Percentiles rank a stretch among this genome's conserved stretches.
These are phyloP conservation scores for Nycteola revayana DNA, from an alignment of 2,888 invertebrate genomes.

Conservation along the genomic window DNA sequence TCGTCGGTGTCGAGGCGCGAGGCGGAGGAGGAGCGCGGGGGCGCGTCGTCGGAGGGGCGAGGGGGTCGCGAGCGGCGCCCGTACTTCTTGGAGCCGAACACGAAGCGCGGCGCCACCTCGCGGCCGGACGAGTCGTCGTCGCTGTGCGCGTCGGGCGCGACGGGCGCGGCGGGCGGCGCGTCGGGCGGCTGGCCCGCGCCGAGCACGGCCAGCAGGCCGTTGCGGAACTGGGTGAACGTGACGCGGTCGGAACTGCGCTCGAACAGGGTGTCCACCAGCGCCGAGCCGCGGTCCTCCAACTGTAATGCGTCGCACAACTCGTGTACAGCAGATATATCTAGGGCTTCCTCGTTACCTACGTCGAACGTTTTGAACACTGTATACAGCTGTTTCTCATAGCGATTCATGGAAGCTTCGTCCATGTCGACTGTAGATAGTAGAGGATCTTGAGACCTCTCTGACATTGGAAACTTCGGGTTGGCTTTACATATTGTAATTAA, in stretches of 20 bases:
- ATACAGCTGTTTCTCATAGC: slow-evolving; percentile 91
- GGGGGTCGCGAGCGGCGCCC: slow-evolving; percentile 87
- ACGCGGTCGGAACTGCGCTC: slow-evolving; percentile 70
- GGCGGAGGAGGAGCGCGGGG: slow-evolving; percentile 56
- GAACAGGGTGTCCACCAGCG: slow-evolving; percentile 83
- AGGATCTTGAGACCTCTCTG: slow-evolving; percentile 8
- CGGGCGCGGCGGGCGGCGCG: slow-evolving; percentile 49
- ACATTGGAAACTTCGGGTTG: slow-evolving; percentile 3
- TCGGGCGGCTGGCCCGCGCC: slow-evolving; percentile 54
- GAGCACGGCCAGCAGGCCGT: slow-evolving; percentile 87
- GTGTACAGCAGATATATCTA: slow-evolving; percentile 85
- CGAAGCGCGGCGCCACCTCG: slow-evolving; percentile 87
- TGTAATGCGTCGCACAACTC: slow-evolving; percentile 89
- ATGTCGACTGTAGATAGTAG: slow-evolving; percentile 34
- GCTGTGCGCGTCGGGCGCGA: slow-evolving; percentile 42
- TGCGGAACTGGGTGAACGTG: slow-evolving; percentile 89
- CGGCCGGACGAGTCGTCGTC: slow-evolving; percentile 84
- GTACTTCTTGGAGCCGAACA: slow-evolving; percentile 89
- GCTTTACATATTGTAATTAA: not conserved
- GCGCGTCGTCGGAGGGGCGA: slow-evolving; percentile 37
- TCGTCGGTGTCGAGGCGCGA: slow-evolving; percentile 55
- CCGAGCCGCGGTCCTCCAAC: slow-evolving; percentile 86
- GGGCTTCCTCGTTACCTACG: slow-evolving; percentile 84
- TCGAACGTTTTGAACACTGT: slow-evolving; percentile 91
- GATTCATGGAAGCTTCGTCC: slow-evolving; percentile 82